Base-by-base conservation (phyloP, 2,888 invertebrate genomes). In the Eupeodes luniger region DNA sequence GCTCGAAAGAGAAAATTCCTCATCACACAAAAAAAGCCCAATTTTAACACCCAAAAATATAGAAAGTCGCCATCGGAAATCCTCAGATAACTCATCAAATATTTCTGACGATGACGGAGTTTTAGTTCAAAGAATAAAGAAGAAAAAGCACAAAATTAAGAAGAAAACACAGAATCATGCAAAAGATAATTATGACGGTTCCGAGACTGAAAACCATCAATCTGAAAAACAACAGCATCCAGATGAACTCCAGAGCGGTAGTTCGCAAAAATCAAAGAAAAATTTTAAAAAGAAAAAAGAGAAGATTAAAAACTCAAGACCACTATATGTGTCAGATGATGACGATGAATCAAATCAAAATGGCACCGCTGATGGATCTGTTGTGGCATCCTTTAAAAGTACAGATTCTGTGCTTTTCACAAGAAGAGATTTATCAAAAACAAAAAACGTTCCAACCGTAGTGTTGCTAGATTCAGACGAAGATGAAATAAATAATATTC, bases 61-160 rank as follows among this genome's bases (percentile, higher is more conserved):
- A 19, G 61, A 76, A 40, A 34, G 16, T 59, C 1, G 12, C 10
- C 40, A 19, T 11, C n/a, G 55, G 11, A 77, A 47, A 16, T 79
- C 86, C 16, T 49, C 55, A 5, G 47, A 70, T 0, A 2, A 11
- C 6, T n/a, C 59, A 10, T 44, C 57, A 14, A 47, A 72, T 47
- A 27, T 27, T 47, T 72, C 72, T 47, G 62, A 69, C 6, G 81
- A 59, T 0, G 59, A 74, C 11, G n/a, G 11, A 19, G 16, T 6
- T 1, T 16, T 12, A 16, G 14, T 14, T 14, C n/a, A 10, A 7
- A 81, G 74, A 47, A 81, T 59, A 47, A 88, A 81, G 47, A 84
- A 75, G 77, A 88, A 85, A 64, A 85, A 88, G 27, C 77, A 75
- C 12, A 88, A 75, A 47, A 69, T 64, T n/a, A 84, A 81, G 61